Conservation (phyloP, 2,797 vertebrate genomes). For the Eospalax fontanierii region DNA sequence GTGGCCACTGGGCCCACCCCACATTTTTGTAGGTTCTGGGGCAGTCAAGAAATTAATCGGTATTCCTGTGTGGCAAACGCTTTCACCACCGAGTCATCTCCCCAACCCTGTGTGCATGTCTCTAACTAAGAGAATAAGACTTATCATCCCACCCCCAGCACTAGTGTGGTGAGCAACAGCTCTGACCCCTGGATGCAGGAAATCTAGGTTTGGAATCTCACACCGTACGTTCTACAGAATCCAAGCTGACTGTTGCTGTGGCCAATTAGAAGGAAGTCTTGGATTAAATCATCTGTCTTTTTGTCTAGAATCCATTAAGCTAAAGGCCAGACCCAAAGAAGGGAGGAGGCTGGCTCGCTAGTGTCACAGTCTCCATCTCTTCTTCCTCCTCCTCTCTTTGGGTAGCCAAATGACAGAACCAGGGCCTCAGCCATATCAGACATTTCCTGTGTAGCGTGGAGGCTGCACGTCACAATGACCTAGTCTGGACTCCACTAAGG, state of each 20-base stretch:
- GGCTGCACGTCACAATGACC: conserved; percentile 77
- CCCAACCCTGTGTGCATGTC: background rate
- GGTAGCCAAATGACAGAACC: conserved; percentile 60
- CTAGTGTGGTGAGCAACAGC: background rate
- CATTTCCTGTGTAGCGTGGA: conserved; percentile 66
- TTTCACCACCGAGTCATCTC: background rate
- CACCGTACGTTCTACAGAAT: background rate
- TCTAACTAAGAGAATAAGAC: background rate
- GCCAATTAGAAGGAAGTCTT: conserved; percentile 10
- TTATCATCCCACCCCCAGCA: background rate
- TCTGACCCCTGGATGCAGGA: background rate
- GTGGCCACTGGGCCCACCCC: too few relatives aligned
- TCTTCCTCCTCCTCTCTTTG: conserved; percentile 35
- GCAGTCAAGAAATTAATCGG: background rate
- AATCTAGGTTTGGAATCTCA: background rate
- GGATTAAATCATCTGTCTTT: background rate
- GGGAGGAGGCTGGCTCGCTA: background rate
- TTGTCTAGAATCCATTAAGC: conserved; percentile 9
- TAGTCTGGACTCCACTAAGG: conserved; percentile 77
- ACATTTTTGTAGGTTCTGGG: background rate
- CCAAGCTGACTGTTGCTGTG: background rate
- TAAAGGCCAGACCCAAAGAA: background rate
- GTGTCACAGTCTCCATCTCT: background rate
- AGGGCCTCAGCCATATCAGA: conserved; percentile 57
- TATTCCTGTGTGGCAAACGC: background rate